Conservation (phyloP, 1,140 invertebrate species). For the Bombus polaris region DNA sequence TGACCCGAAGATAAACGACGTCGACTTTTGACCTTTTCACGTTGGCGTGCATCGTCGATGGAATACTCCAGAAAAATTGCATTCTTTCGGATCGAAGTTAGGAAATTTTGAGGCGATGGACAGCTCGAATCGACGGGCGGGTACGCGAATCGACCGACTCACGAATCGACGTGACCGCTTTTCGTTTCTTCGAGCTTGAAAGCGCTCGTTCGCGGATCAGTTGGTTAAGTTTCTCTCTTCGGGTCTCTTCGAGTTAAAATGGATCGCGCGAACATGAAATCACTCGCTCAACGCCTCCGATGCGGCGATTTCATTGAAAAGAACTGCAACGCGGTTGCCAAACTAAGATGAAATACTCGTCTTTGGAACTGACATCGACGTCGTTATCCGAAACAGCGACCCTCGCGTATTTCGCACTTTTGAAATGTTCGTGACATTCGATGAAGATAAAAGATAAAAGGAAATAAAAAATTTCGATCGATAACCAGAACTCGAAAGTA, state of each 20-base stretch:
- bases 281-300: not conserved
- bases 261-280: not conserved
- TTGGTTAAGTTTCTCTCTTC: not conserved
- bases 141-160: not conserved
- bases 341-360: not conserved
- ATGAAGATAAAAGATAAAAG: not conserved
- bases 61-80: slow-evolving; percentile 5
- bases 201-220: too few relatives aligned
- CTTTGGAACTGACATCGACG: not conserved
- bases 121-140: too few relatives aligned
- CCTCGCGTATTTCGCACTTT: not conserved
- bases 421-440: not conserved
- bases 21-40: not conserved
- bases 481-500: too few relatives aligned
- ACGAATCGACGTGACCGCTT: too few relatives aligned
- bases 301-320: not conserved
- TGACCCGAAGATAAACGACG: not conserved
- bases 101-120: not conserved
- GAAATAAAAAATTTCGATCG: too few relatives aligned
- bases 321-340: not conserved
- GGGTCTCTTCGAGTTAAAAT: not conserved
- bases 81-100: not conserved
- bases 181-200: not conserved
- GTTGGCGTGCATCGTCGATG: not conserved
- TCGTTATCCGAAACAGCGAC: not conserved